Percentiles rank a stretch among this genome's conserved stretches.
phyloP scores from a whole-genome alignment of 2,797 vertebrate species.

The Sebastes matsubarae region DNA sequence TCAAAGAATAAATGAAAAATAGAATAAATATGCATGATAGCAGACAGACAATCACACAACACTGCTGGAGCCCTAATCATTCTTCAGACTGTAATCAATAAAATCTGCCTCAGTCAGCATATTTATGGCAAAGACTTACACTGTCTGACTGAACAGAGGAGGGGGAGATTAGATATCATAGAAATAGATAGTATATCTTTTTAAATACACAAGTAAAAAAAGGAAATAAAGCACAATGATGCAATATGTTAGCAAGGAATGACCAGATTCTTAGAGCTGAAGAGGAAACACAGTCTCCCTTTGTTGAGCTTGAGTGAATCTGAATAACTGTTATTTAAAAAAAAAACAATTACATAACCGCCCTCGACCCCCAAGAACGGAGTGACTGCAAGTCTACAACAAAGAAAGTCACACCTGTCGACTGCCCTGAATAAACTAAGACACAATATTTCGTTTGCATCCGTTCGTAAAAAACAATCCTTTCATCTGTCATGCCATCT shows the following conservation, averaged over 20 bases:
- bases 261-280: not conserved
- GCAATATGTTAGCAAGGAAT: not conserved
- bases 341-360: slow-evolving; percentile 14
- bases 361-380: not conserved
- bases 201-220: not conserved
- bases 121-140: slow-evolving; percentile 41
- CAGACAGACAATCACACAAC: slow-evolving; percentile 36
- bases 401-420: slow-evolving; percentile 29
- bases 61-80: slow-evolving; percentile 45
- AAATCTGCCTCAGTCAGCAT: slow-evolving; percentile 50
- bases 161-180: not conserved
- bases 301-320: not conserved
- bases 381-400: slow-evolving; percentile 11
- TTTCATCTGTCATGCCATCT: slow-evolving; percentile 60
- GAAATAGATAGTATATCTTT: not conserved
- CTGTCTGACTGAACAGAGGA: slow-evolving; percentile 2
- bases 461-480: not conserved
- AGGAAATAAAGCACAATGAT: not conserved
- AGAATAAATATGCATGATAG: not conserved
- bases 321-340: not conserved
- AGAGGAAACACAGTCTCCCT: not conserved
- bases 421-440: slow-evolving; percentile 27
- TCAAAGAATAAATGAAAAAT: not conserved
- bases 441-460: slow-evolving; percentile 49
- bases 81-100: slow-evolving; percentile 43